Evolutionary conservation across 2,888 invertebrate species (phyloP).

Genomic region (Capitulum mitella): DNA sequence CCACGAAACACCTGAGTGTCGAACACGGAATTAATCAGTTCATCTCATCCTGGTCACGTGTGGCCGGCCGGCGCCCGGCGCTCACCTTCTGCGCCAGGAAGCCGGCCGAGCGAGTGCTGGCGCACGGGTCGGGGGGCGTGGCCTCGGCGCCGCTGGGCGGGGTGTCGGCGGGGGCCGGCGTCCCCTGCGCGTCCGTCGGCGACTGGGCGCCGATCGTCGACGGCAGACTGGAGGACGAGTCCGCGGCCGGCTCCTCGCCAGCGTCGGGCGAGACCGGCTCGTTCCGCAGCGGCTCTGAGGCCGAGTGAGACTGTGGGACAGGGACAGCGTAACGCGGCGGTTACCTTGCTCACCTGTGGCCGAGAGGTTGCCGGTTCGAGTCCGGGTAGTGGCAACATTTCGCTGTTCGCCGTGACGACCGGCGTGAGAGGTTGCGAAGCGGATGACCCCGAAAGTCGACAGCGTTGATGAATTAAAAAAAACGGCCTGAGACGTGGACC

Average conservation of each 20-base stretch:
- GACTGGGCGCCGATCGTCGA: constrained; percentile 1
- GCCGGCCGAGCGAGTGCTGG: background rate
- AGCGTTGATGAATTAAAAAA: no score
- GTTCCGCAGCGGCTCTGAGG: background rate
- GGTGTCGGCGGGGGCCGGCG: background rate
- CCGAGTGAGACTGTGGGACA: background rate
- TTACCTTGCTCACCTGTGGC: no score
- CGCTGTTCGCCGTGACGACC: no score
- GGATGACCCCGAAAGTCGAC: no score
- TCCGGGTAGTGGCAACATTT: no score
- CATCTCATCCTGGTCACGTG: no score
- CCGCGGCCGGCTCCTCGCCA: background rate
- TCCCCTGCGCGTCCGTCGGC: background rate
- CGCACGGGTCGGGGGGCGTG: background rate
- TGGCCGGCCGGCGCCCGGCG: no score
- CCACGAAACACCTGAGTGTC: no score
- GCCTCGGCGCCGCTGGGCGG: background rate
- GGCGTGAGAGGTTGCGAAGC: no score
- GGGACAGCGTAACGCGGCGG: background rate
- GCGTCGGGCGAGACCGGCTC: background rate
- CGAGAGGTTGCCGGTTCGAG: no score
- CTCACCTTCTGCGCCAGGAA: constrained; percentile 7
- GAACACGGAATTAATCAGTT: no score
- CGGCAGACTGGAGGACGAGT: background rate
- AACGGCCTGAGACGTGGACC: no score